Evolutionary conservation across 2,113 vertebrate genomes (phyloP).

Genomic region (Panurus biarmicus): DNA sequence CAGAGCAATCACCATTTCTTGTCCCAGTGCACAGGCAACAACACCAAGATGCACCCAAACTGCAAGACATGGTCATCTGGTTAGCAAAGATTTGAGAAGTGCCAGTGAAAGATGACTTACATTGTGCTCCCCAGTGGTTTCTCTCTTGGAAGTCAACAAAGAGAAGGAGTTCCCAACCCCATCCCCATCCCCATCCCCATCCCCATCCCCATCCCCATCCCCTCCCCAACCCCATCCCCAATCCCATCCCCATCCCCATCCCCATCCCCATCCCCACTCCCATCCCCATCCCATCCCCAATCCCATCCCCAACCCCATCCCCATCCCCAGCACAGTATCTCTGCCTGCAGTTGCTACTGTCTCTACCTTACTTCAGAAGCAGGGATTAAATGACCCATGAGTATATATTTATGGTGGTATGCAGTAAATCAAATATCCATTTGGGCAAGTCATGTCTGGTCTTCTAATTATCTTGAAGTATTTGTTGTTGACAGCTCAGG

Average conservation of each 20-base stretch:
- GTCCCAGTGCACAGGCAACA: not conserved
- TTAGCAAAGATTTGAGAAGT: not conserved
- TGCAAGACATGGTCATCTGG: not conserved
- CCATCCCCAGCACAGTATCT: no score
- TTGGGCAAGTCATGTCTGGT: not conserved
- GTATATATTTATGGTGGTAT: not conserved
- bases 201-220: not conserved
- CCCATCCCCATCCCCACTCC: not conserved
- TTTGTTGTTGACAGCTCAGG: not conserved
- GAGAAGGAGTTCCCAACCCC: not conserved
- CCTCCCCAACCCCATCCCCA: no score
- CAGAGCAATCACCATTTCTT: not conserved
- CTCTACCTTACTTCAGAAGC: not conserved
- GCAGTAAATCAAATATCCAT: not conserved
- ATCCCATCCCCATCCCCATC: not conserved
- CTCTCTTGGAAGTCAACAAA: not conserved
- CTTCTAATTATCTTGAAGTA: not conserved
- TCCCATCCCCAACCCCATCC: not conserved
- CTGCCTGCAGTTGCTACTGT: not conserved
- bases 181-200: no score
- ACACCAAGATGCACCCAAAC: not conserved
- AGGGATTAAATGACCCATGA: not conserved
- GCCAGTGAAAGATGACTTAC: not conserved
- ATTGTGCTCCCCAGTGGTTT: accelerated
- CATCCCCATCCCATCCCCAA: not conserved